Base-by-base conservation (phyloP, 2,113 vertebrate genomes). In the Noturus placidus region DNA sequence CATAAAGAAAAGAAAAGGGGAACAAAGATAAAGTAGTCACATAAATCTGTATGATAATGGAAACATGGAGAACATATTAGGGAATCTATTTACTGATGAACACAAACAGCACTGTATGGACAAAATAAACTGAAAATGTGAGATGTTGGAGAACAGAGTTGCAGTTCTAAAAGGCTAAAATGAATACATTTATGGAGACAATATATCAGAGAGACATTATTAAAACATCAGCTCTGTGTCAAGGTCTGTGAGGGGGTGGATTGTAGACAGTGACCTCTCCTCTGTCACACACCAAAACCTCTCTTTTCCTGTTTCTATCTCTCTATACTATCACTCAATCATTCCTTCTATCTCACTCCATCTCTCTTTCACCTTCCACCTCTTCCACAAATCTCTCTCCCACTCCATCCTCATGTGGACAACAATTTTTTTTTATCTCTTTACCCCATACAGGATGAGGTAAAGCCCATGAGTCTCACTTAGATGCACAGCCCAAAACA, bases 381-480 rank as follows among this genome's bases (percentile, higher is more conserved):
- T 84, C 80, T 74, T 76, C 42, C 30, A 22, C 50, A 13, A 54
- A 52, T 27, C 33, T 78, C n/a, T 19, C 30, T 59, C 79, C 9
- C 57, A 79, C 42, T 85, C 82, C 82, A 84, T 25, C 65, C 86
- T 61, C 83, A 86, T 76, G 65, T 19, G 54, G 38, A 87, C 65
- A 42, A 57, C 57, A 33, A n/a, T 83, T 87, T 70, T 19, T 72
- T 13, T 14, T 54, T 87, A 90, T 86, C 87, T 87, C 42, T 84
- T 85, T 82, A 88, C 69, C 87, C 0, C 84, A 86, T 72, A 84
- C 33, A 42, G 87, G 77, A 87, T 74, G 79, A 74, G 76, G 85
- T 78, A 79, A 87, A 76, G 72, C 85, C 76, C 81, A 61, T 38
- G 67, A 83, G 76, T 76, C 42, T 77, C 38, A 69, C 89, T 20